Percentiles rank a stretch among this genome's conserved stretches.
Conservation (phyloP, 2,888 invertebrate species). For the Hirtodrosophila duncani region DNA sequence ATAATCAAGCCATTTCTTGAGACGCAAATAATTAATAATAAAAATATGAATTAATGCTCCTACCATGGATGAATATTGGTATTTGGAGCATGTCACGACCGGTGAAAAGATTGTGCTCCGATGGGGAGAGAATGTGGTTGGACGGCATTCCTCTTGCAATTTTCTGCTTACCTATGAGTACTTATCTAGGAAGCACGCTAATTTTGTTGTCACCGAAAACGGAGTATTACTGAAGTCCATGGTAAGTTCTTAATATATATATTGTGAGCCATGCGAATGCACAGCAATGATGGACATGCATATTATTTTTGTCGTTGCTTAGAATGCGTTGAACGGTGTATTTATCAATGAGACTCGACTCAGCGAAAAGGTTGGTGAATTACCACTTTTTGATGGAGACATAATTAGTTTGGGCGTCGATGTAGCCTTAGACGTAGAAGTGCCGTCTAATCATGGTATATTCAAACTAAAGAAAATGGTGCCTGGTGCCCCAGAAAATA, state of each 20-base stretch:
- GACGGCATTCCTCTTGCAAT: slow-evolving; percentile 57
- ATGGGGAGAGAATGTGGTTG: slow-evolving; percentile 59
- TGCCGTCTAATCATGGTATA: slow-evolving; percentile 48
- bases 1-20: too few relatives aligned
- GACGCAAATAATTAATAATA: too few relatives aligned
- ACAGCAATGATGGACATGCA: too few relatives aligned
- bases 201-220: slow-evolving; percentile 47
- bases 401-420: slow-evolving; percentile 64
- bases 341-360: slow-evolving; percentile 57
- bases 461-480: slow-evolving; percentile 38
- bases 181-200: slow-evolving; percentile 70
- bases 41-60: too few relatives aligned
- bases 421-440: slow-evolving; percentile 4
- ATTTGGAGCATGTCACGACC: slow-evolving; percentile 33
- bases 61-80: too few relatives aligned
- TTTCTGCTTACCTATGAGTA: slow-evolving; percentile 45
- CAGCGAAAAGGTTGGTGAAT: background rate
- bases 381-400: slow-evolving; percentile 37
- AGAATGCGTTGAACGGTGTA: slow-evolving; percentile 73
- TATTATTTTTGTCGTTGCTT: background rate
- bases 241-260: slow-evolving; percentile 48
- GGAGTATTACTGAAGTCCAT: slow-evolving; percentile 50
- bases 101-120: slow-evolving; percentile 23
- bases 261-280: too few relatives aligned
- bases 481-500: background rate